Evolutionary conservation across 2,797 vertebrate species (phyloP).

Genomic region (Gastrophryne carolinensis): DNA sequence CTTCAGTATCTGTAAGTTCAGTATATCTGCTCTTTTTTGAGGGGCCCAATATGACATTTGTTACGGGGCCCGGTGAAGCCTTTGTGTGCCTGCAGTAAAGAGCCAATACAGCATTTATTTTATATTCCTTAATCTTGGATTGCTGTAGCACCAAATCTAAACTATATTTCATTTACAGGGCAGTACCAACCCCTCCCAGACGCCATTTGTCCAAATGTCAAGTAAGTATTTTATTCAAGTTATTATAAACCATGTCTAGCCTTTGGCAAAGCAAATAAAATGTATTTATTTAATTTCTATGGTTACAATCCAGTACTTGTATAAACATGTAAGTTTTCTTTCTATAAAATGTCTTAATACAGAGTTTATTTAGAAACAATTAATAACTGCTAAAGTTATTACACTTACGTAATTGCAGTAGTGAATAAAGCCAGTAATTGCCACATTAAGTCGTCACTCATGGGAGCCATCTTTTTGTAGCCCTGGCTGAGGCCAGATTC

Average conservation of each 20-base stretch:
- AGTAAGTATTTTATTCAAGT: constrained; percentile 70
- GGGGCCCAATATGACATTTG: no score
- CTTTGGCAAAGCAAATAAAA: constrained; percentile 1
- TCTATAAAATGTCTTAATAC: background rate
- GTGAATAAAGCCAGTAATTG: no score
- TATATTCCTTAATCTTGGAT: constrained; percentile 11
- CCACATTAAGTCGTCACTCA: no score
- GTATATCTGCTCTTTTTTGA: no score
- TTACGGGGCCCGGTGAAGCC: no score
- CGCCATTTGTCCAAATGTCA: constrained; percentile 79
- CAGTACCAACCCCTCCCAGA: constrained; percentile 63
- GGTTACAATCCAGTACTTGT: background rate
- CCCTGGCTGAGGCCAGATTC: no score
- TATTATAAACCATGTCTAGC: background rate
- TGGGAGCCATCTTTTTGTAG: no score
- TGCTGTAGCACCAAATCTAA: constrained; percentile 6
- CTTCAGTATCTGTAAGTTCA: no score
- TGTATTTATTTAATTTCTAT: constrained; percentile 13
- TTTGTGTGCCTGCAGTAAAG: background rate
- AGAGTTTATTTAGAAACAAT: background rate
- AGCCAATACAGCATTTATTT: background rate
- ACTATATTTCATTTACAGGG: constrained; percentile 69
- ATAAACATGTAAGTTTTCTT: background rate
- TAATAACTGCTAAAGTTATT: no score
- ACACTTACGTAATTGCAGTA: no score